A percentile compares a stretch with the other conserved stretches of the same genome.
Evolutionary conservation across 2,797 vertebrate genomes (phyloP).

Genomic region (Sebastes minor): DNA sequence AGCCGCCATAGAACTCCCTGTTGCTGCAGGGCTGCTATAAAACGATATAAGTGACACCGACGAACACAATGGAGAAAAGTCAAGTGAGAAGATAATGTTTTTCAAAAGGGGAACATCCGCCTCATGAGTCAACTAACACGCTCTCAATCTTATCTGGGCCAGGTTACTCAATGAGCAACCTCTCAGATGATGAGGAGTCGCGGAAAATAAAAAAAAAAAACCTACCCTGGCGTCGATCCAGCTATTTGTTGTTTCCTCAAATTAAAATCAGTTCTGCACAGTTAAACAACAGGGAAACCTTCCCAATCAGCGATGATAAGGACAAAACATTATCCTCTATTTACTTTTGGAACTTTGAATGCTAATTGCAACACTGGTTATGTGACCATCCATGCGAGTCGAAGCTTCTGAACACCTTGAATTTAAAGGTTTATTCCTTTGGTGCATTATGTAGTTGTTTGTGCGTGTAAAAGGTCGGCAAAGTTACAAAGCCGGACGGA

Average conservation of each 20-base stretch:
- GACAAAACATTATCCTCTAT: conserved; percentile 30
- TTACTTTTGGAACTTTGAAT: conserved; percentile 36
- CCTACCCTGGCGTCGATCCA: conserved; percentile 24
- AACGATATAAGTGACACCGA: conserved; percentile 56
- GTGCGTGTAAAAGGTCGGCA: no score
- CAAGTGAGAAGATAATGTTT: conserved; percentile 69
- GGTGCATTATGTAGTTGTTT: no score
- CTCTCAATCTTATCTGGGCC: conserved; percentile 48
- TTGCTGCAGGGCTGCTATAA: conserved; percentile 65
- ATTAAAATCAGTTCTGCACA: conserved; percentile 61
- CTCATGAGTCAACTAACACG: conserved; percentile 35
- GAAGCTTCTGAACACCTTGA: not conserved
- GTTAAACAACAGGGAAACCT: conserved; percentile 47
- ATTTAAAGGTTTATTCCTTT: not conserved
- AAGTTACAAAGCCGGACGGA: no score
- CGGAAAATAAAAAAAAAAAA: conserved; percentile 2
- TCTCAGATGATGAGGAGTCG: conserved; percentile 6
- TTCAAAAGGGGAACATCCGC: conserved; percentile 58
- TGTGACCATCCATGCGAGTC: not conserved
- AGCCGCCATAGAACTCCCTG: conserved; percentile 40
- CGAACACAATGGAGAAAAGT: conserved; percentile 62
- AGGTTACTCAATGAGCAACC: conserved; percentile 18
- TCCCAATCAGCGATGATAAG: conserved; percentile 41
- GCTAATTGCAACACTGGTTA: conserved; percentile 20
- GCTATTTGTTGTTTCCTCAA: conserved; percentile 49